Evolutionary conservation across 2,113 vertebrate genomes (phyloP).

Genomic region (Bagarius yarrelli): DNA sequence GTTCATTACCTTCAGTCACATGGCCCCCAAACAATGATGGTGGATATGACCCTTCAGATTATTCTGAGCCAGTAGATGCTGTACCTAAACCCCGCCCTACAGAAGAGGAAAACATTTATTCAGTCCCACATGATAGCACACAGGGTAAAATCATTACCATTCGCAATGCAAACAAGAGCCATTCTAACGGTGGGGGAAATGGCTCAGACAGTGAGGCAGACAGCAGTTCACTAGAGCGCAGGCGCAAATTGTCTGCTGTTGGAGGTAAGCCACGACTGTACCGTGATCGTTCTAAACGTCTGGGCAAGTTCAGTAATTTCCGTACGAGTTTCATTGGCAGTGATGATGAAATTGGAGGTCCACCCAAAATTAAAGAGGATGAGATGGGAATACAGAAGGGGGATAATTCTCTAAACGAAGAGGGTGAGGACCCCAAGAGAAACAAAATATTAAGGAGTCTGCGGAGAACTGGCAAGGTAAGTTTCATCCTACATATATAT

Average conservation of each 20-base stretch:
- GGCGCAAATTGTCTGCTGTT: conserved; percentile 72
- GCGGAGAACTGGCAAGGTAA: conserved; percentile 86
- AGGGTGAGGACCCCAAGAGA: conserved; percentile 83
- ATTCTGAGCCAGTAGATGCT: conserved; percentile 92
- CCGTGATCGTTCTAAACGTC: conserved; percentile 81
- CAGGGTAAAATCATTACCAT: conserved; percentile 98
- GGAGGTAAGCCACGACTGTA: conserved; percentile 83
- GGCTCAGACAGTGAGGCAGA: conserved; percentile 95
- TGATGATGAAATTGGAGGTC: conserved; percentile 86
- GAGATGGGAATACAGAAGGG: conserved; percentile 80
- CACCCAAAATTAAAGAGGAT: conserved; percentile 81
- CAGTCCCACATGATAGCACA: conserved; percentile 93
- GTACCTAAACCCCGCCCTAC: conserved; percentile 83
- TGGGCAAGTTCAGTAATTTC: conserved; percentile 88
- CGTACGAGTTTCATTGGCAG: conserved; percentile 89
- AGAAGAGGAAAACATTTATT: conserved; percentile 95
- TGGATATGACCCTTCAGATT: conserved; percentile 93
- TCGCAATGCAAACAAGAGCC: conserved; percentile 88
- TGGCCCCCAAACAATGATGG: conserved; percentile 80
- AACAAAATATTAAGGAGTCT: conserved; percentile 90
- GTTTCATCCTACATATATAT: not conserved
- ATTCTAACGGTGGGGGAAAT: conserved; percentile 85
- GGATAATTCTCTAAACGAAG: conserved; percentile 80
- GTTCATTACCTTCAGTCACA: conserved; percentile 77
- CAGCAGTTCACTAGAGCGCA: conserved; percentile 85